These are phyloP conservation scores for Sebastes minor DNA, from an alignment of 2,797 vertebrate genomes.

Conservation along the genomic window DNA sequence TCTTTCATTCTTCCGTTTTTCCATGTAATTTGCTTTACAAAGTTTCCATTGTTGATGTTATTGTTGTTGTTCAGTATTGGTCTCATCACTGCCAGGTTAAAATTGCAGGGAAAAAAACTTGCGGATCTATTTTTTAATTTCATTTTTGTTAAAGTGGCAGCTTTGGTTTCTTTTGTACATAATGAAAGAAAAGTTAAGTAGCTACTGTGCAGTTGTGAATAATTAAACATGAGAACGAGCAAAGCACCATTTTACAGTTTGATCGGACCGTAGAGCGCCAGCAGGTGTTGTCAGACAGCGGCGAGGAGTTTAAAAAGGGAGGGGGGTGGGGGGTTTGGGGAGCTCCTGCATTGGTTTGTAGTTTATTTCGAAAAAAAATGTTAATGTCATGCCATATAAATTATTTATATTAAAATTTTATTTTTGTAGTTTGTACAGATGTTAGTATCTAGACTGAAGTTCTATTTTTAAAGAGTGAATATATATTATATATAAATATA, in stretches of 20 bases:
- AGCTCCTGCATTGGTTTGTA: slow-evolving; percentile 79
- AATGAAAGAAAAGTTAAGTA: slow-evolving; percentile 69
- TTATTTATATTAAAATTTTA: slow-evolving; percentile 99
- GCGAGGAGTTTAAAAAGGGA: slow-evolving; percentile 28
- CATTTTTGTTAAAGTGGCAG: slow-evolving; percentile 77
- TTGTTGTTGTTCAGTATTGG: slow-evolving; percentile 76
- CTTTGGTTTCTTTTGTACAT: slow-evolving; percentile 75
- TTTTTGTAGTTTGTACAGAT: slow-evolving; percentile 99
- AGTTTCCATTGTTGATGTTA: slow-evolving; percentile 25
- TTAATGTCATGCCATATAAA: slow-evolving; percentile 92
- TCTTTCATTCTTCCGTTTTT: slow-evolving; percentile 21
- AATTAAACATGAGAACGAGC: slow-evolving; percentile 39
- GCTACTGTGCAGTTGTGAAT: slow-evolving; percentile 80
- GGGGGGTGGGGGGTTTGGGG: slow-evolving; percentile 31
- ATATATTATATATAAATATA: slow-evolving; percentile 95
- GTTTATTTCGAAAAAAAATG: slow-evolving; percentile 80
- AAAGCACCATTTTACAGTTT: slow-evolving; percentile 68
- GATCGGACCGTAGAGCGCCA: slow-evolving; percentile 58
- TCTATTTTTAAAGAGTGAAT: slow-evolving; percentile 99
- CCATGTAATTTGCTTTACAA: slow-evolving; percentile 49
- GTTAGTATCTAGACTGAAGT: slow-evolving; percentile 94
- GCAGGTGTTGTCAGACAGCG: slow-evolving; percentile 57
- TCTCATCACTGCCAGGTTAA: slow-evolving; percentile 86
- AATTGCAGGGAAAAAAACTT: slow-evolving; percentile 82
- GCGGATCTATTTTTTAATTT: slow-evolving; percentile 44